Evolutionary conservation across 2,888 invertebrate genomes (phyloP).

Genomic region (Liopterus haemorrhoidalis): DNA sequence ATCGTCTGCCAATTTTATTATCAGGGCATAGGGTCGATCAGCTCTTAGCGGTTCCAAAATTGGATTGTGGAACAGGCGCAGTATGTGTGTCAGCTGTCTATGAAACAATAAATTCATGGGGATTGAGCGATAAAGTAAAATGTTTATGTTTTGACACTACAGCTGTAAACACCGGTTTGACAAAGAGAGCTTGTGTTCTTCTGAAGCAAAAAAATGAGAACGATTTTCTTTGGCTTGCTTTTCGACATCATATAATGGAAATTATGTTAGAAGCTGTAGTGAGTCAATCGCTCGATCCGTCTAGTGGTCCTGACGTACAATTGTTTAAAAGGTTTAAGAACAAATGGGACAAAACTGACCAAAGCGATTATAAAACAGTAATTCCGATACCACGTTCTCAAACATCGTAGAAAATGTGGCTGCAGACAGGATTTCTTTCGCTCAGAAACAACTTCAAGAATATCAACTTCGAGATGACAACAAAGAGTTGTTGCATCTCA

Average conservation of each 20-base stretch:
- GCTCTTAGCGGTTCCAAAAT: slow-evolving; percentile 21
- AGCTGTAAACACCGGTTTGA: slow-evolving; percentile 18
- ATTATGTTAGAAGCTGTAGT: slow-evolving; percentile 23
- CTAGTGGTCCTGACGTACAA: slow-evolving; percentile 20
- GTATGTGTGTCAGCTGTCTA: slow-evolving; percentile 11
- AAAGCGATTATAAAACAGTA: neutral
- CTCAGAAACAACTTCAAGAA: slow-evolving; percentile 10
- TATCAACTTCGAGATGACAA: slow-evolving; percentile 30
- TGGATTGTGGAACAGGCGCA: slow-evolving; percentile 15
- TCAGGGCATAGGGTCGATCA: slow-evolving; percentile 7
- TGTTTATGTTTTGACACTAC: slow-evolving; percentile 26
- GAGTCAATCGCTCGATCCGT: slow-evolving; percentile 8
- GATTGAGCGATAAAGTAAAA: slow-evolving; percentile 20
- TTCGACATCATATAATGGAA: slow-evolving; percentile 24
- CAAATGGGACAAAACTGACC: slow-evolving; percentile 12
- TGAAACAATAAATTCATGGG: slow-evolving; percentile 22
- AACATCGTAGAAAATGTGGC: slow-evolving; percentile 1
- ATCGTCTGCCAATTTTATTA: slow-evolving; percentile 17
- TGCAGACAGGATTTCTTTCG: slow-evolving; percentile 4
- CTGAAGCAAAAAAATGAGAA: slow-evolving; percentile 20
- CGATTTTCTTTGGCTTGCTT: slow-evolving; percentile 20
- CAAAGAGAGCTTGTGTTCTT: slow-evolving; percentile 15
- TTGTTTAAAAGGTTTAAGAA: slow-evolving; percentile 20
- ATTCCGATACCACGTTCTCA: neutral
- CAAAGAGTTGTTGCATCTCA: slow-evolving; percentile 28